Evolutionary conservation across 2,113 vertebrate species (phyloP).

Genomic region (Phylloscopus trochiloides): DNA sequence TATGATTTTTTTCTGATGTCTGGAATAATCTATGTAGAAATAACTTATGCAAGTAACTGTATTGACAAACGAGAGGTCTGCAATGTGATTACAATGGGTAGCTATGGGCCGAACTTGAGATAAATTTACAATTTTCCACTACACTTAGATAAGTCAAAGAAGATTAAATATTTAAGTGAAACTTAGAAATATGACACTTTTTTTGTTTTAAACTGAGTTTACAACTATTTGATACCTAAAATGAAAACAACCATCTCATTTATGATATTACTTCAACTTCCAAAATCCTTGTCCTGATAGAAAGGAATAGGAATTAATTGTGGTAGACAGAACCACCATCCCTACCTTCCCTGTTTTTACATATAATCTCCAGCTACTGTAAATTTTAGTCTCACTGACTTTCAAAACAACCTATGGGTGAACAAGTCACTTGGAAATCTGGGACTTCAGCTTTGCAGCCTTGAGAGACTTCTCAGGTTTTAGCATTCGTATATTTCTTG

Average conservation of each 20-base stretch:
- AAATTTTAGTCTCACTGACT: neutral
- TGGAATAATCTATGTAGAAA: neutral
- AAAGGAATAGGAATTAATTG: neutral
- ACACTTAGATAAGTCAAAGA: neutral
- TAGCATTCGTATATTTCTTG: fast-evolving
- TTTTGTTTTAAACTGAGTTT: neutral
- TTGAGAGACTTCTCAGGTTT: neutral
- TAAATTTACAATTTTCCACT: neutral
- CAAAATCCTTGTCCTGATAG: neutral
- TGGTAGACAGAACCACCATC: neutral
- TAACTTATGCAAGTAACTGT: neutral
- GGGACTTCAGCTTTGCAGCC: neutral
- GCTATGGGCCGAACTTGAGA: neutral
- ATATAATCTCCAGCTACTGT: neutral
- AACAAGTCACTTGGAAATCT: neutral
- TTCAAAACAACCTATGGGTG: neutral
- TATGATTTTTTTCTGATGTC: neutral
- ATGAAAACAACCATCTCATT: neutral
- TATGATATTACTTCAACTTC: neutral
- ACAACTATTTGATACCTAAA: neutral
- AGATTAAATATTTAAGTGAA: neutral
- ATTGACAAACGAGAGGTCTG: neutral
- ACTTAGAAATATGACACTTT: neutral
- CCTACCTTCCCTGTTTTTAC: neutral
- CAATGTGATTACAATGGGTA: neutral